Evolutionary conservation across 2,113 vertebrate genomes (phyloP).

Genomic region (Mirounga angustirostris): DNA sequence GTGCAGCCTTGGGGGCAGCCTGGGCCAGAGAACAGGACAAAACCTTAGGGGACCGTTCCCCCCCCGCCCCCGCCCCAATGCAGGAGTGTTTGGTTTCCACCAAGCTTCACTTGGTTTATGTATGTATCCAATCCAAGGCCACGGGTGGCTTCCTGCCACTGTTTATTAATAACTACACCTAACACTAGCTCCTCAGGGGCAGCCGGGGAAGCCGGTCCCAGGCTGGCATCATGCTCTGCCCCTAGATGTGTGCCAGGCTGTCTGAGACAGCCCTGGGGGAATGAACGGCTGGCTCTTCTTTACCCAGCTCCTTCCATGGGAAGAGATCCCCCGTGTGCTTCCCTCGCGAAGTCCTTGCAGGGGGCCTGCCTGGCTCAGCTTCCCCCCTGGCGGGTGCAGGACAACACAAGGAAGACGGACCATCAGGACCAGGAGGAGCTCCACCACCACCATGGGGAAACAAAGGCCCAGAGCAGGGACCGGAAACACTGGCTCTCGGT

Average conservation of each 20-base stretch:
- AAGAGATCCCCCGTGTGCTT: not conserved
- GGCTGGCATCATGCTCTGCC: not conserved
- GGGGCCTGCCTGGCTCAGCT: not conserved
- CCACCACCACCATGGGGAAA: not conserved
- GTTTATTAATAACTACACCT: constrained; percentile 62
- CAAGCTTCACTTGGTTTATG: not conserved
- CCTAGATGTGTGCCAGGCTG: not conserved
- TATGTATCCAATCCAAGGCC: not conserved
- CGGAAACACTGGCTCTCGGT: not conserved
- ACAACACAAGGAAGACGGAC: no score
- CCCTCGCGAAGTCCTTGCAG: not conserved
- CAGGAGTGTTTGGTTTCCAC: not conserved
- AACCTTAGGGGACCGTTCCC: not conserved
- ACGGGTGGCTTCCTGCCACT: not conserved
- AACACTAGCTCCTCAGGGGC: not conserved
- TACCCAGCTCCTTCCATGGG: not conserved
- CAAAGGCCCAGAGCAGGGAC: not conserved
- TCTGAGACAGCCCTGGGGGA: not conserved
- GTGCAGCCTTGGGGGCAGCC: not conserved
- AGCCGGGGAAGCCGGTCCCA: constrained; percentile 26
- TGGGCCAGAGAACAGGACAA: not conserved
- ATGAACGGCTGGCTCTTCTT: accelerated
- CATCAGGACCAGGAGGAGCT: not conserved
- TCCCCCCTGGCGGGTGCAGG: not conserved
- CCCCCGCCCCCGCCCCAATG: not conserved